Evolutionary conservation across 2,797 vertebrate genomes (phyloP).

Genomic region (Orientallactaga sibirica): DNA sequence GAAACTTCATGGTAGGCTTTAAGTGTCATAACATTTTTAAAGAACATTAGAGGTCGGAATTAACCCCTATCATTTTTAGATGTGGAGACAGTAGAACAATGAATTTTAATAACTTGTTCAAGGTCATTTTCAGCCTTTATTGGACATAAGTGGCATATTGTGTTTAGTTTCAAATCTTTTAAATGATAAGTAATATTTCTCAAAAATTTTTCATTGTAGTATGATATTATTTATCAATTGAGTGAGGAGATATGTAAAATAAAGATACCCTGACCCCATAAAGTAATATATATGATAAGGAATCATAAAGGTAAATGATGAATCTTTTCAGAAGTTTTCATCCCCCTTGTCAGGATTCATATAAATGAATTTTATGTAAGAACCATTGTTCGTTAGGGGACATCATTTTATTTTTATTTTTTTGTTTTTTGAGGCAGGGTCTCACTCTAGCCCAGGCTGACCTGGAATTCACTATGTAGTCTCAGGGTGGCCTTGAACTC

Average conservation of each 20-base stretch:
- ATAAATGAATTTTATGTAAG: not conserved
- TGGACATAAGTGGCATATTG: conserved; percentile 33
- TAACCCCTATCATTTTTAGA: conserved; percentile 66
- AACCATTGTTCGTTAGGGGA: not conserved
- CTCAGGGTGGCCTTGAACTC: no score
- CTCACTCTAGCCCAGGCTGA: no score
- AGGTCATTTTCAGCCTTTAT: conserved; percentile 66
- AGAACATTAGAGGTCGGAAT: conserved; percentile 57
- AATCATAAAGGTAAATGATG: not conserved
- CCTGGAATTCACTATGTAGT: no score
- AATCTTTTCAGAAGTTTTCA: not conserved
- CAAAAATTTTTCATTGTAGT: not conserved
- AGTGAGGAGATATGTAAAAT: not conserved
- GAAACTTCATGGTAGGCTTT: conserved; percentile 66
- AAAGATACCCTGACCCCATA: not conserved
- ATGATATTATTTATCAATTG: not conserved
- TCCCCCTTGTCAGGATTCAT: not conserved
- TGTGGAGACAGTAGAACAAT: conserved; percentile 39
- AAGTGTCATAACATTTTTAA: conserved; percentile 66
- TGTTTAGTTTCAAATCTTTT: conserved; percentile 36
- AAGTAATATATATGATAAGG: not conserved
- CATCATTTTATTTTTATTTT: not conserved
- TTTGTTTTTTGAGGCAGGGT: no score
- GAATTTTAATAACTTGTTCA: conserved; percentile 72
- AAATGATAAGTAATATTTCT: not conserved